A percentile compares a stretch with the other conserved stretches of the same genome.
Conservation (phyloP, 2,888 invertebrate species). For the Nymphalis polychloros region DNA sequence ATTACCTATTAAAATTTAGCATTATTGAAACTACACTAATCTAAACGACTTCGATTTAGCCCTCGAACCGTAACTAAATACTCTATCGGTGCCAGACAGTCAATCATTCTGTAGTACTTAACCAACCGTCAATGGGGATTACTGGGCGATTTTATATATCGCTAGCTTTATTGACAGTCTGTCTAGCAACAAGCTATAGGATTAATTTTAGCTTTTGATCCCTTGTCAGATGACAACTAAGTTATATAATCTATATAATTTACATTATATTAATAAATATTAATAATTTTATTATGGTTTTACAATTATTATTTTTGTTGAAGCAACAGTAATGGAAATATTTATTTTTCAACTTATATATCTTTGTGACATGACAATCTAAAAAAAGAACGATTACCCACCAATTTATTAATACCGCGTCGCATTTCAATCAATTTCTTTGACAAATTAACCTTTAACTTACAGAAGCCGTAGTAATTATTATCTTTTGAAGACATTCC, state of each 20-base stretch:
- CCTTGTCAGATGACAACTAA: constrained; percentile 27
- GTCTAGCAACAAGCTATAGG: constrained; percentile 31
- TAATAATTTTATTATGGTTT: background rate
- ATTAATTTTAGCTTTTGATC: constrained; percentile 34
- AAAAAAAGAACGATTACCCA: background rate
- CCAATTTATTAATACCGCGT: constrained; percentile 23
- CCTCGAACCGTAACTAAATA: background rate
- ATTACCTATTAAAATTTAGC: too few species aligned
- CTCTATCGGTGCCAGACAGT: constrained; percentile 7
- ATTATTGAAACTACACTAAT: background rate
- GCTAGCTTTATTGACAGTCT: constrained; percentile 31
- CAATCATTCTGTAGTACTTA: constrained; percentile 25
- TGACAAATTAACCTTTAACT: constrained; percentile 27
- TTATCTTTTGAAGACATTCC: constrained; percentile 55
- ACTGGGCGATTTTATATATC: constrained; percentile 30
- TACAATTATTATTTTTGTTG: too few species aligned
- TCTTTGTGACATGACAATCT: background rate
- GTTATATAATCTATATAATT: background rate
- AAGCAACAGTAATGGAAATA: too few species aligned
- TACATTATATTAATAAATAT: background rate
- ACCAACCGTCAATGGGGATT: constrained; percentile 19
- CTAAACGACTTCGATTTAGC: background rate
- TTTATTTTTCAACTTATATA: background rate
- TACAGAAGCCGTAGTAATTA: constrained; percentile 19
- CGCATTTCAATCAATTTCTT: constrained; percentile 23